These are phyloP conservation scores for Littorina saxatilis DNA, from an alignment of 1,140 invertebrate genomes.

Conservation along the genomic window DNA sequence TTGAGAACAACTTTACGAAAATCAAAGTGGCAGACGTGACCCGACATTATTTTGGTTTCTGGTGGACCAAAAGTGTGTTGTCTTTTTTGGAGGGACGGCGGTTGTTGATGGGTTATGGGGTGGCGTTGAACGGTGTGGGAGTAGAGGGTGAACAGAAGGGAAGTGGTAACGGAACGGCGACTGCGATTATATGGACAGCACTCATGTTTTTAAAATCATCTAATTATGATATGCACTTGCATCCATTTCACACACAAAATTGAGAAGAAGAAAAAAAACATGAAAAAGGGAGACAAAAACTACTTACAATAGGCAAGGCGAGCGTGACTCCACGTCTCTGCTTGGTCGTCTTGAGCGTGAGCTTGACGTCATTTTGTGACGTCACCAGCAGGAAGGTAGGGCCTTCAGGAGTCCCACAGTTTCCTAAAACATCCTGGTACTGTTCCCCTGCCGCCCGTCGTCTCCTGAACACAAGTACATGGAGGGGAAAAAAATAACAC, in stretches of 20 bases:
- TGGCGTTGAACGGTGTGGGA: too few relatives aligned
- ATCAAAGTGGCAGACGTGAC: neutral
- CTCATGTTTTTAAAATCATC: too few relatives aligned
- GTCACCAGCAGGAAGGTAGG: slow-evolving; percentile 28
- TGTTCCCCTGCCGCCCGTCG: neutral
- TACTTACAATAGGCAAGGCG: slow-evolving; percentile 23
- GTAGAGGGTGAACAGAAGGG: too few relatives aligned
- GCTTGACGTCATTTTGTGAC: neutral
- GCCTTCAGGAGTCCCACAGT: neutral
- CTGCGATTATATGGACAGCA: too few relatives aligned
- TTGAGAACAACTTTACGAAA: neutral
- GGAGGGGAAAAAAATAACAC: neutral
- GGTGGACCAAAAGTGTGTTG: too few relatives aligned
- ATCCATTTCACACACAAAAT: too few relatives aligned
- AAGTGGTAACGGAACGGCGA: too few relatives aligned
- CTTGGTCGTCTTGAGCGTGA: slow-evolving; percentile 8
- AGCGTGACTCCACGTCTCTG: neutral
- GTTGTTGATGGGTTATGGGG: too few relatives aligned
- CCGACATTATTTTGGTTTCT: too few relatives aligned
- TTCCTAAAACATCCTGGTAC: slow-evolving; percentile 20
- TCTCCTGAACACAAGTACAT: neutral
- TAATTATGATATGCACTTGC: too few relatives aligned
- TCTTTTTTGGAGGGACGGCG: too few relatives aligned
- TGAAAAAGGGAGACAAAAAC: neutral
- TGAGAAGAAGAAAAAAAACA: neutral